These are phyloP conservation scores for Balanococcus diminutus DNA, from an alignment of 2,888 invertebrate species.

Conservation along the genomic window DNA sequence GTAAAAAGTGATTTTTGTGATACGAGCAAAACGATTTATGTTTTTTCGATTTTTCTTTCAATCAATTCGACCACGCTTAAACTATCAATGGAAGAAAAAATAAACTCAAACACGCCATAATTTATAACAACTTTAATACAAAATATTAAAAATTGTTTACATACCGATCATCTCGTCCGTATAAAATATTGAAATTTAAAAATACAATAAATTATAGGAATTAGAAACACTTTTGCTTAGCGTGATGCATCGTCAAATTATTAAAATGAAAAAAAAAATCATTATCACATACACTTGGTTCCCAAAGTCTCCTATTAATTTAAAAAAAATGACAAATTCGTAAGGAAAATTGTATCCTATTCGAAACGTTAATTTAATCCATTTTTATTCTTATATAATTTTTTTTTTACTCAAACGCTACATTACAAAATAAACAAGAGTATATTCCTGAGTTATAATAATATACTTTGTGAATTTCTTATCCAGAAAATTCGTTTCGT, in stretches of 20 bases:
- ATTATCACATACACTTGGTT: constrained; percentile 39
- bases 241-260: not conserved
- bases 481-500: not conserved
- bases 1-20: too few species aligned
- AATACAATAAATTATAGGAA: constrained; percentile 33
- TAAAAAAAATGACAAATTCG: constrained; percentile 5
- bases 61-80: too few species aligned
- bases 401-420: not conserved
- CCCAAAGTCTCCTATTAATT: constrained; percentile 1
- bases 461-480: not conserved
- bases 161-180: not conserved
- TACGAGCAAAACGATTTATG: too few species aligned
- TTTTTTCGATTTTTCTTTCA: too few species aligned
- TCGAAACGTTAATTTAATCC: not conserved
- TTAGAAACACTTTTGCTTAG: constrained; percentile 7
- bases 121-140: constrained; percentile 38
- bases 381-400: not conserved
- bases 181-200: constrained; percentile 28
- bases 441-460: not conserved
- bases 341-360: not conserved
- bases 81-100: too few species aligned
- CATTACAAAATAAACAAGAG: too few species aligned
- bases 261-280: constrained; percentile 1
- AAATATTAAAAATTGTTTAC: constrained; percentile 37
- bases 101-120: too few species aligned